Evolutionary conservation across 2,797 vertebrate species (phyloP).

Genomic region (Sphenodon punctatus): DNA sequence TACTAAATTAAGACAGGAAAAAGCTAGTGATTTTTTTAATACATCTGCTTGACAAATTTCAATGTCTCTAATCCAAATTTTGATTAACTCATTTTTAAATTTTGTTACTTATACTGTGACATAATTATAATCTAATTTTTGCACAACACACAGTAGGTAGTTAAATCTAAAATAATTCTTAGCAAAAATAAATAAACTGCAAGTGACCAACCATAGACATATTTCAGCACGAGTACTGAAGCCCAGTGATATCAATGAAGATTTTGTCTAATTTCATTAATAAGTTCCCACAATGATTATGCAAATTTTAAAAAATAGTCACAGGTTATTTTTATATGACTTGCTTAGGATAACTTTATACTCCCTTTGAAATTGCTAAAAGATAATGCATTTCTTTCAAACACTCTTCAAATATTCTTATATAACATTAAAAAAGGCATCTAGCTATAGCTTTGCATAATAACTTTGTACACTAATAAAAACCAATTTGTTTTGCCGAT

Average conservation of each 20-base stretch:
- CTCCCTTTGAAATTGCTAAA: rapidly evolving
- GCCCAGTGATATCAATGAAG: too few species aligned
- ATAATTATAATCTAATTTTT: background rate
- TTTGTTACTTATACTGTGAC: background rate
- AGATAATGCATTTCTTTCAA: background rate
- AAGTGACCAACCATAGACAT: background rate
- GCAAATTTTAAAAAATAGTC: too few species aligned
- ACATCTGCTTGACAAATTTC: slow-evolving; percentile 8
- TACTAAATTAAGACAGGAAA: slow-evolving; percentile 28
- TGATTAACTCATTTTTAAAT: slow-evolving; percentile 14
- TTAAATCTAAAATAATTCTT: background rate
- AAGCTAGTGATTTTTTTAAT: background rate
- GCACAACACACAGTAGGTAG: background rate
- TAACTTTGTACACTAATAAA: slow-evolving; percentile 35
- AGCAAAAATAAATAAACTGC: background rate
- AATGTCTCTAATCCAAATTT: background rate
- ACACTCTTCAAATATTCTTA: slow-evolving; percentile 13
- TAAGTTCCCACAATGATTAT: too few species aligned
- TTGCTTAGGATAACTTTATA: too few species aligned
- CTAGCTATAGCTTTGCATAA: slow-evolving; percentile 31
- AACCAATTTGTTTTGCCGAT: slow-evolving; percentile 42
- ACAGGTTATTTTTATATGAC: too few species aligned
- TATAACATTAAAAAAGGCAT: background rate
- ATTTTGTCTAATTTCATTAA: too few species aligned
- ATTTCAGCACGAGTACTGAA: too few species aligned